phyloP scores from a whole-genome alignment of 2,888 invertebrate genomes.

The Acanthosoma haemorrhoidale region DNA sequence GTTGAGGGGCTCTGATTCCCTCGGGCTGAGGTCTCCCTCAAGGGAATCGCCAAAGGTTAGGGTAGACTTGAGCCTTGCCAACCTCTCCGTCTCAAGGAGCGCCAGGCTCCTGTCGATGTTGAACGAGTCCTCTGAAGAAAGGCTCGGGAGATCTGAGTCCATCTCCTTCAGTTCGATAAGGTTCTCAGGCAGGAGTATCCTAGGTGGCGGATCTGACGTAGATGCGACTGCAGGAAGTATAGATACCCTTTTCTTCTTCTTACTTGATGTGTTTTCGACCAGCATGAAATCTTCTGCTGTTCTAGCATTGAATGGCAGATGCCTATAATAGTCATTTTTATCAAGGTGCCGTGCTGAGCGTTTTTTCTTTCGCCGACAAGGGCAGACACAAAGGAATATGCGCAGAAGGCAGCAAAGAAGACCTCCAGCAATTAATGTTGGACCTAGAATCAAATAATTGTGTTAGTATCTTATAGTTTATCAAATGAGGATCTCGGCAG shows the following conservation, averaged over 20 bases:
- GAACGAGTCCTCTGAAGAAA: constrained; percentile 40
- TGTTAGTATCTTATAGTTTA: too few relatives aligned
- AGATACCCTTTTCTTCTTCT: constrained; percentile 47
- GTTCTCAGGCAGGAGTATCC: constrained; percentile 34
- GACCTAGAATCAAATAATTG: background rate
- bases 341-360: constrained; percentile 39
- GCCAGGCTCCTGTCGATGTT: constrained; percentile 38
- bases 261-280: constrained; percentile 39
- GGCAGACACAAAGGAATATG: constrained; percentile 74
- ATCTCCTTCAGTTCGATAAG: constrained; percentile 39
- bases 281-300: constrained; percentile 42
- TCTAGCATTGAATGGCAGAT: constrained; percentile 43
- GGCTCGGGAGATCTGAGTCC: constrained; percentile 37
- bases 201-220: constrained; percentile 44
- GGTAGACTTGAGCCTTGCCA: constrained; percentile 42
- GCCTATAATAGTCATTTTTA: constrained; percentile 44
- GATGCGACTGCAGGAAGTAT: constrained; percentile 46
- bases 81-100: constrained; percentile 38
- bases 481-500: too few relatives aligned
- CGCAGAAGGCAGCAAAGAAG: constrained; percentile 76
- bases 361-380: constrained; percentile 41
- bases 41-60: constrained; percentile 41
- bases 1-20: constrained; percentile 39
- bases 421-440: constrained; percentile 63
- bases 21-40: constrained; percentile 44